phyloP scores from a whole-genome alignment of 2,113 vertebrate species.

The Dipodomys spectabilis region DNA sequence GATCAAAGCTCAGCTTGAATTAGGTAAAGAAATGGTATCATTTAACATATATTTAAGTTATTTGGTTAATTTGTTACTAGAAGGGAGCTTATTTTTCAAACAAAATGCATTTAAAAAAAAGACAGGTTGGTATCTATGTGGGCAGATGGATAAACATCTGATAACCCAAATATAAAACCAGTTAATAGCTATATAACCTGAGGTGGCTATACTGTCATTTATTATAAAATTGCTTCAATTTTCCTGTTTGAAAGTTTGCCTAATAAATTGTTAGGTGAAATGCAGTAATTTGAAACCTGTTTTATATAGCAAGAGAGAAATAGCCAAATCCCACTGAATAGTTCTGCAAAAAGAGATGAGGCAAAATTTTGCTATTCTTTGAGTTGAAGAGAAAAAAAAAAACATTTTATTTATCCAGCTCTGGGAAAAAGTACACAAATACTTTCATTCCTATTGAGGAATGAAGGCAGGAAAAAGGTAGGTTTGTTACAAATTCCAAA shows the following conservation, averaged over 20 bases:
- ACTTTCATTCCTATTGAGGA: neutral
- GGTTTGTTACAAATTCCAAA: neutral
- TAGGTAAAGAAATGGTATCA: neutral
- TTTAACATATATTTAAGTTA: neutral
- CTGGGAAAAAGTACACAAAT: neutral
- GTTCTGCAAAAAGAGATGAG: slow-evolving; percentile 22
- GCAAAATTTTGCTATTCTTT: neutral
- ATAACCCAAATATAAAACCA: neutral
- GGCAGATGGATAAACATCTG: neutral
- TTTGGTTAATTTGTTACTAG: neutral
- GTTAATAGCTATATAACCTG: slow-evolving; percentile 1
- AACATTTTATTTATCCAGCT: neutral
- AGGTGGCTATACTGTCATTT: no score
- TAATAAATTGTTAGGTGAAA: neutral
- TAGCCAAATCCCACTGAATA: neutral
- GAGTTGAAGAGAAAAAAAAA: neutral
- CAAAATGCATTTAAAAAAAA: slow-evolving; percentile 47
- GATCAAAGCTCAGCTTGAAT: neutral
- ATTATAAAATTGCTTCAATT: neutral
- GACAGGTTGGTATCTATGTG: neutral
- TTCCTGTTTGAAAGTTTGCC: neutral
- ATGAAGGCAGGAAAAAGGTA: neutral
- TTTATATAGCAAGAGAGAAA: slow-evolving; percentile 23
- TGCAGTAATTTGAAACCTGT: slow-evolving; percentile 24
- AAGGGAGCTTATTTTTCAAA: neutral